Evolutionary conservation across 2,797 vertebrate species (phyloP).

Genomic region (Erethizon dorsatum): DNA sequence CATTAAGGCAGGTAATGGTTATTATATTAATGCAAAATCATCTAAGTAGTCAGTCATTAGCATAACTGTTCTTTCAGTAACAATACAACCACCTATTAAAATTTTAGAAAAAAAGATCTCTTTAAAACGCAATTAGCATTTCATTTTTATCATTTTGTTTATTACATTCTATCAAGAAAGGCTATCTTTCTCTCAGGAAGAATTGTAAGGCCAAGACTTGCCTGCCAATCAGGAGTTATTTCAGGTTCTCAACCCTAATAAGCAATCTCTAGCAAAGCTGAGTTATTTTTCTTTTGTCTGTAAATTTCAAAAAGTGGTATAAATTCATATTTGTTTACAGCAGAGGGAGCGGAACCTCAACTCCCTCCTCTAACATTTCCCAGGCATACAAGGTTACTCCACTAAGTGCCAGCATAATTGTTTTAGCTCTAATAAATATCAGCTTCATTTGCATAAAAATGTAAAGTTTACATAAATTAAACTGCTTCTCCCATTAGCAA

Average conservation of each 20-base stretch:
- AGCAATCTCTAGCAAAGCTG: conserved; percentile 30
- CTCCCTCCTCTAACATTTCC: conserved; percentile 87
- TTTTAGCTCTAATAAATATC: conserved; percentile 91
- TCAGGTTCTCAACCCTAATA: conserved; percentile 78
- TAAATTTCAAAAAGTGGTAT: conserved; percentile 74
- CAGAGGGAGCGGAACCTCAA: conserved; percentile 75
- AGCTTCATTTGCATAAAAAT: conserved; percentile 92
- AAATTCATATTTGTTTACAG: conserved; percentile 88
- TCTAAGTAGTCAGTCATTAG: conserved; percentile 90
- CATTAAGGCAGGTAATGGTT: conserved; percentile 90
- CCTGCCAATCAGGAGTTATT: conserved; percentile 86
- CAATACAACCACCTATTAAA: conserved; percentile 88
- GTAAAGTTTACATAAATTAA: conserved; percentile 92
- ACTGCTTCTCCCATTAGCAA: conserved; percentile 87
- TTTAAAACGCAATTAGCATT: conserved; percentile 91
- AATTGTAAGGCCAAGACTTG: conserved; percentile 77
- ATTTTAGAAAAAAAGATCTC: conserved; percentile 70
- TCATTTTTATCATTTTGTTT: conserved; percentile 90
- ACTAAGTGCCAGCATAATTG: conserved; percentile 89
- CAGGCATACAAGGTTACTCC: conserved; percentile 87
- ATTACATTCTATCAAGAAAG: conserved; percentile 86
- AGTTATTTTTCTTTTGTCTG: conserved; percentile 79
- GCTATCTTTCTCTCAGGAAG: conserved; percentile 85
- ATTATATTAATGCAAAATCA: conserved; percentile 91
- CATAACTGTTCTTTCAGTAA: conserved; percentile 90